Evolutionary conservation across 1,140 invertebrate species (phyloP).

Genomic region (Pseudomyrmex flavicornis): DNA sequence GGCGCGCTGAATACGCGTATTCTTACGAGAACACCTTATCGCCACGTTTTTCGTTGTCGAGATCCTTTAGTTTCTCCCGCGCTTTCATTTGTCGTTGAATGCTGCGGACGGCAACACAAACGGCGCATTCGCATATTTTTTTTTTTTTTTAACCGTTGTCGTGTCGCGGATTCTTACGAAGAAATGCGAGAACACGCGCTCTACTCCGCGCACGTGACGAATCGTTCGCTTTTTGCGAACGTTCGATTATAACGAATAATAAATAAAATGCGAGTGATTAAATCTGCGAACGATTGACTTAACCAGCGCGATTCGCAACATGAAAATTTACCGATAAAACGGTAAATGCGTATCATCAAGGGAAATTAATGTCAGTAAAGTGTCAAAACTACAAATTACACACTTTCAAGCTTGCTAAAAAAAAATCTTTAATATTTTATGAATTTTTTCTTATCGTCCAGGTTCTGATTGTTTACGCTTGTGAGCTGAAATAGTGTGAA

Average conservation of each 20-base stretch:
- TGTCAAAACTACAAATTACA: too few relatives aligned
- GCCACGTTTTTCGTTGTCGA: slow-evolving; percentile 7
- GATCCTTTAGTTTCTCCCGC: neutral
- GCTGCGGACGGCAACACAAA: neutral
- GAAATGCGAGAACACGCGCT: slow-evolving; percentile 2
- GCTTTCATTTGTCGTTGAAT: neutral
- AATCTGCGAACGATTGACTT: neutral
- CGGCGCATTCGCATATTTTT: neutral
- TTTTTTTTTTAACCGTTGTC: neutral
- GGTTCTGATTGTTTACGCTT: neutral
- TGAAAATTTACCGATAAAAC: too few relatives aligned
- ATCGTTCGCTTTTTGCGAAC: neutral
- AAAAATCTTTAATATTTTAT: too few relatives aligned
- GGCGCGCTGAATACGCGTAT: slow-evolving; percentile 24
- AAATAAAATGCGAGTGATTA: slow-evolving; percentile 9
- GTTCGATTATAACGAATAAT: neutral
- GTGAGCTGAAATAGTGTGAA: neutral
- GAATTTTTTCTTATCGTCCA: neutral
- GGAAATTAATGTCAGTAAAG: too few relatives aligned
- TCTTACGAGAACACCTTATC: slow-evolving; percentile 9
- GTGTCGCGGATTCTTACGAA: neutral
- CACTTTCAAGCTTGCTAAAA: too few relatives aligned
- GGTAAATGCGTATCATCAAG: too few relatives aligned
- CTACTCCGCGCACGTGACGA: neutral
- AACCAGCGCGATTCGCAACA: too few relatives aligned